Conservation (phyloP, 2,888 invertebrate genomes). For the Junonia oenone region DNA sequence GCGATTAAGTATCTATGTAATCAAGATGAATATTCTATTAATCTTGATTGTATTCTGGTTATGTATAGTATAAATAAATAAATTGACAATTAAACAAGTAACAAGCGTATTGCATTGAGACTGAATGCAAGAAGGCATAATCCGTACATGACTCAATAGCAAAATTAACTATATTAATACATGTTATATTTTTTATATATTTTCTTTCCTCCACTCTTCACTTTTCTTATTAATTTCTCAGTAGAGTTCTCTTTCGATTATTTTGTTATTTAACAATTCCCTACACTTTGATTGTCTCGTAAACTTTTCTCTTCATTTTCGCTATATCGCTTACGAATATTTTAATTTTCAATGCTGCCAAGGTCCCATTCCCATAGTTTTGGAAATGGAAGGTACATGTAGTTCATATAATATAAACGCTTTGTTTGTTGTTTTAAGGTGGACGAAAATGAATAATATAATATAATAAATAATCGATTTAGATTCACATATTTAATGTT, state of each 20-base stretch:
- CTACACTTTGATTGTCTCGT: slow-evolving; percentile 6
- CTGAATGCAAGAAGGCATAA: too few species aligned
- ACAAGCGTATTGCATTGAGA: too few species aligned
- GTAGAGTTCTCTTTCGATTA: background rate
- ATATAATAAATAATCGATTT: background rate
- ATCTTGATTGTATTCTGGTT: too few species aligned
- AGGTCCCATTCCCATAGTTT: slow-evolving; percentile 79
- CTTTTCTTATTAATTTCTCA: background rate
- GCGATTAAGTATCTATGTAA: too few species aligned
- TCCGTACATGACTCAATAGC: too few species aligned
- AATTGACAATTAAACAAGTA: too few species aligned
- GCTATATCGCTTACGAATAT: slow-evolving; percentile 59
- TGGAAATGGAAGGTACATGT: slow-evolving; percentile 77
- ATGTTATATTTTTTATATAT: too few species aligned
- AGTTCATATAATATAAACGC: slow-evolving; percentile 39
- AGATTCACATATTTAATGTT: too few species aligned
- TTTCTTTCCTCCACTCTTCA: too few species aligned
- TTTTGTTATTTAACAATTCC: background rate
- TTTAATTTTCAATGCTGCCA: slow-evolving; percentile 72
- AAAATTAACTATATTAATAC: too few species aligned
- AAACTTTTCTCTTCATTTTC: slow-evolving; percentile 22
- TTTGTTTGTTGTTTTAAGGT: slow-evolving; percentile 2
- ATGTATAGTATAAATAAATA: too few species aligned
- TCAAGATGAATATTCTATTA: too few species aligned
- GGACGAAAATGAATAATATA: background rate